Evolutionary conservation across 2,113 vertebrate genomes (phyloP).

Genomic region (Merops nubicus): DNA sequence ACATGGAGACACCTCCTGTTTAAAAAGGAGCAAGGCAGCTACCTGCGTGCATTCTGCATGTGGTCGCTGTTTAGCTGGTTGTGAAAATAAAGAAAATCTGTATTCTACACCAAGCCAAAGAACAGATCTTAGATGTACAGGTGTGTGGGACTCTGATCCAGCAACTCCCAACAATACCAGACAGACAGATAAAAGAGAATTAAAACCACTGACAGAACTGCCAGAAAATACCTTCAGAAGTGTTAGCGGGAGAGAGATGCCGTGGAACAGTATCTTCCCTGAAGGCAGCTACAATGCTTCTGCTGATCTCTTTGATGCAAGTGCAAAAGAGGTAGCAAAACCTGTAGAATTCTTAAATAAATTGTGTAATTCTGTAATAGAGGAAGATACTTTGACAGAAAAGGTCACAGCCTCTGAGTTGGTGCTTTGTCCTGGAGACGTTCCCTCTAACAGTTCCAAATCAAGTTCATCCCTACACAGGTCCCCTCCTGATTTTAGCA

Average conservation of each 20-base stretch:
- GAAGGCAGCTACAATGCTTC: conserved; percentile 78
- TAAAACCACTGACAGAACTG: not conserved
- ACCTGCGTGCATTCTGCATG: not conserved
- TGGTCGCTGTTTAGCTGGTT: not conserved
- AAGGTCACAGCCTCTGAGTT: not conserved
- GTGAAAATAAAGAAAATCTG: conserved; percentile 34
- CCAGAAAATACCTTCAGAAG: not conserved
- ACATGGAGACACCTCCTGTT: not conserved
- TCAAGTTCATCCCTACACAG: not conserved
- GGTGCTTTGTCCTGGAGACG: not conserved
- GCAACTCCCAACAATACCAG: not conserved
- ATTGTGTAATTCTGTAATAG: not conserved
- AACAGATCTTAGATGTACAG: not conserved
- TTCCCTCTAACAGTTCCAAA: not conserved
- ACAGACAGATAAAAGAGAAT: not conserved
- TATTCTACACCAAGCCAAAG: not conserved
- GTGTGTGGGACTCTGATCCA: not conserved
- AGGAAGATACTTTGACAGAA: conserved; percentile 15
- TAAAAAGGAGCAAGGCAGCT: not conserved
- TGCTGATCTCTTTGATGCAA: conserved; percentile 81
- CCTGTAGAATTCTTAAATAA: conserved; percentile 27
- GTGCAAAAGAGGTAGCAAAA: conserved; percentile 18
- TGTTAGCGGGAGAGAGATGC: not conserved
- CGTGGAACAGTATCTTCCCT: not conserved
- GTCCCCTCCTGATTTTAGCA: not conserved